Evolutionary conservation across 2,888 invertebrate genomes (phyloP).

Genomic region (Folsomia manolachei): DNA sequence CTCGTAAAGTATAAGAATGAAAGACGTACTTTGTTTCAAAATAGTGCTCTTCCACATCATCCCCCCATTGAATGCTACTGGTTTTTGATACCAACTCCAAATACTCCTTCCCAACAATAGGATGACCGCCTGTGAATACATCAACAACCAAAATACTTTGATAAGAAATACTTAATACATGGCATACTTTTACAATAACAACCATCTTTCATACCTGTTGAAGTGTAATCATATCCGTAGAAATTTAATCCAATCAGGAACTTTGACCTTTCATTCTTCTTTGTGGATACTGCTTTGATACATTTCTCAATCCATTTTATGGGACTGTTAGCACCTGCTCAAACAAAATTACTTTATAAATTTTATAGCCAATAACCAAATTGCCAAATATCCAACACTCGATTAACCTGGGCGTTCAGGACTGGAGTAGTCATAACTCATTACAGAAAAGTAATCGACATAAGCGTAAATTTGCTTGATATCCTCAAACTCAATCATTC

Average conservation of each 20-base stretch:
- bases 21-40: slow-evolving; percentile 74
- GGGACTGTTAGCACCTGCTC: slow-evolving; percentile 84
- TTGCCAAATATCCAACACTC: slow-evolving; percentile 13
- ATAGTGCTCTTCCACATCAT: slow-evolving; percentile 76
- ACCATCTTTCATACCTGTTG: no score
- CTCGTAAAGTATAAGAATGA: slow-evolving; percentile 16
- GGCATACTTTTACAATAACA: no score
- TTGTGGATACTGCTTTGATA: slow-evolving; percentile 69
- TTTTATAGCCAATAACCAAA: slow-evolving; percentile 11
- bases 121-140: slow-evolving; percentile 81
- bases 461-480: slow-evolving; percentile 73
- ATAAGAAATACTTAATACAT: no score
- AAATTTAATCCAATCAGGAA: slow-evolving; percentile 87
- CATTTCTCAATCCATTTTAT: slow-evolving; percentile 76
- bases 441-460: slow-evolving; percentile 85
- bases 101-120: slow-evolving; percentile 76
- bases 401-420: slow-evolving; percentile 69
- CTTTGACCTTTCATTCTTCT: slow-evolving; percentile 64
- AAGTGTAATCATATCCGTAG: slow-evolving; percentile 85
- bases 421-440: slow-evolving; percentile 93
- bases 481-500: slow-evolving; percentile 70
- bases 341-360: slow-evolving; percentile 28
- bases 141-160: no score
- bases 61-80: slow-evolving; percentile 74
- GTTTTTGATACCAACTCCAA: slow-evolving; percentile 70